A percentile compares a stretch with the other conserved stretches of the same genome.
Evolutionary conservation across 2,888 invertebrate genomes (phyloP).

Genomic region (Drosophila kanekoi): DNA sequence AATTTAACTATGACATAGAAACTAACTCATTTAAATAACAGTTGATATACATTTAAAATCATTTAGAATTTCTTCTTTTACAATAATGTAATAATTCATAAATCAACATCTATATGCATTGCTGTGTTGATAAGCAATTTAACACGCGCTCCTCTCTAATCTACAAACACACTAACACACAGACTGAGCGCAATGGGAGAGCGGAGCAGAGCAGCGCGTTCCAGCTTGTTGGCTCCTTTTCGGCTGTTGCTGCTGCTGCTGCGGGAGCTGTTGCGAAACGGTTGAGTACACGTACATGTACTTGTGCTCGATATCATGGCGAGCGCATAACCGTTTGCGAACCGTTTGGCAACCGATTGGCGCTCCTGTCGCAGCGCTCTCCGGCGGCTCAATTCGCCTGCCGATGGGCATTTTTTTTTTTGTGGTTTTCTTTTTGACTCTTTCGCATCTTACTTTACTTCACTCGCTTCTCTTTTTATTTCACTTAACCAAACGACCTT

Average conservation of each 20-base stretch:
- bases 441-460: constrained; percentile 33
- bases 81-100: too few relatives aligned
- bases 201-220: constrained; percentile 46
- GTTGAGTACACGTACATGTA: constrained; percentile 36
- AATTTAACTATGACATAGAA: too few relatives aligned
- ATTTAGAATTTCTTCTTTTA: too few relatives aligned
- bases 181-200: constrained; percentile 18
- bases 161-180: background rate
- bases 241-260: constrained; percentile 26
- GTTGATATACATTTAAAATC: too few relatives aligned
- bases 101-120: background rate
- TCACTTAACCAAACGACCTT: constrained; percentile 69
- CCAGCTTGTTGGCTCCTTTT: constrained; percentile 64
- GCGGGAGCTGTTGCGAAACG: constrained; percentile 67
- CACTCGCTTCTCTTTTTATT: constrained; percentile 30
- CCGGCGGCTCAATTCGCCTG: constrained; percentile 9
- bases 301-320: constrained; percentile 13
- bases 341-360: constrained; percentile 44
- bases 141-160: constrained; percentile 38
- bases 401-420: constrained; percentile 24
- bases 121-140: background rate
- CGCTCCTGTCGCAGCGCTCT: constrained; percentile 36
- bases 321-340: constrained; percentile 62
- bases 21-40: too few relatives aligned
- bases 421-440: constrained; percentile 21